Evolutionary conservation across 2,888 invertebrate species (phyloP), one percentile per base, ranked within the genome.

Genomic region (Sepiola atlantica): DNA sequence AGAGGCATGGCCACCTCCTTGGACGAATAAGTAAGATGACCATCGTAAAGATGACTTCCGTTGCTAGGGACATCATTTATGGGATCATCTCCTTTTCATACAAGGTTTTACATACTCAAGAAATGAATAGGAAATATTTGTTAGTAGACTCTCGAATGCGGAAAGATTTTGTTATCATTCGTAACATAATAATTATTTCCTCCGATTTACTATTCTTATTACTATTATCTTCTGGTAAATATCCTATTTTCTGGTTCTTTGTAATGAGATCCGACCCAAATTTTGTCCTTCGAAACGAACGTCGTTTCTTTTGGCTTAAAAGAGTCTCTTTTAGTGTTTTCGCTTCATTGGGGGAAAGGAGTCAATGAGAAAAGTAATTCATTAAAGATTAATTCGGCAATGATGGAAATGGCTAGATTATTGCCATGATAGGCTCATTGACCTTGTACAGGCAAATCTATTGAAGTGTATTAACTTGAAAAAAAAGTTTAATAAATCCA

Each of bases 21-120:
- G 77, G 77, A n/a, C 77, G n/a, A 77, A 77, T 77, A 77, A 77
- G 77, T 77, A 77, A 77, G 77, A 77, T 77, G 77, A 77, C 77
- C 77, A 77, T n/a, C n/a, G 32, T 14, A 45, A 32, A n/a, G 21
- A 77, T 77, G n/a, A 77, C 77, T 77, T 77, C 77, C 77, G 77
- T 77, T 77, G 77, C 77, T 77, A 77, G 77, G 77, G 77, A 77
- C 77, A 32, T 77, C 77, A n/a, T 77, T 77, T 77, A 77, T 77
- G n/a, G 77, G 77, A 77, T 77, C n/a, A n/a, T 77, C n/a, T 77
- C 32, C n/a, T n/a, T 77, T 77, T n/a, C 77, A n/a, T 77, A 77
- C 77, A 77, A 77, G 77, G 77, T 77, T 45, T 77, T 77, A n/a
- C 16, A 77, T n/a, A 77, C 77, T 77, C n/a, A 77, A n/a, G 32